These are phyloP conservation scores for Smittia aterrima DNA, from an alignment of 2,888 invertebrate species.

Conservation along the genomic window DNA sequence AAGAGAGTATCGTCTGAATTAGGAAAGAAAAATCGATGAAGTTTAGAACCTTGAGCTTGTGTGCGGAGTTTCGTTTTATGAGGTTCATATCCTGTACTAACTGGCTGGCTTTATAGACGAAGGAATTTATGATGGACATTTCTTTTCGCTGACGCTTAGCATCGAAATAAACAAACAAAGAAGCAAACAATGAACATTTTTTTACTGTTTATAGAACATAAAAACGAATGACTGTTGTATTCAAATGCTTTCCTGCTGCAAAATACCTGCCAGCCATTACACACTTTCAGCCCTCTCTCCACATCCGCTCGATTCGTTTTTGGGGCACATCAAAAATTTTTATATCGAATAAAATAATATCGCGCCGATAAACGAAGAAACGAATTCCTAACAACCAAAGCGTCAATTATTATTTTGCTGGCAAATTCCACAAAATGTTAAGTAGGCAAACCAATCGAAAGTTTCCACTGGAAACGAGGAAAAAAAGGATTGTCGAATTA, in stretches of 20 bases:
- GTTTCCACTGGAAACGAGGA: too few species aligned
- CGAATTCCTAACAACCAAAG: conserved; percentile 7
- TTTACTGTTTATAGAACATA: conserved; percentile 35
- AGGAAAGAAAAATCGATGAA: conserved; percentile 35
- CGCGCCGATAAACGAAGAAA: conserved; percentile 3
- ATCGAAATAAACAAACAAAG: conserved; percentile 40
- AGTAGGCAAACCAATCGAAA: too few species aligned
- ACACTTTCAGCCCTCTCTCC: neutral
- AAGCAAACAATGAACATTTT: conserved; percentile 39
- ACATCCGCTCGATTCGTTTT: neutral
- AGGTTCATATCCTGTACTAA: conserved; percentile 40
- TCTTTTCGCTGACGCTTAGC: conserved; percentile 34
- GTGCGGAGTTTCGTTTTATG: conserved; percentile 37
- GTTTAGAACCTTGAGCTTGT: conserved; percentile 38
- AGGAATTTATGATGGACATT: conserved; percentile 39
- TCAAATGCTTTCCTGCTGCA: conserved; percentile 26
- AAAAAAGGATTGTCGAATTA: neutral
- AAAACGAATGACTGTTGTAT: conserved; percentile 15
- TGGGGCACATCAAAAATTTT: neutral
- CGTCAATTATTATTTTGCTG: conserved; percentile 7
- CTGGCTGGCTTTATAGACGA: conserved; percentile 16
- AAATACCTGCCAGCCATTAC: neutral
- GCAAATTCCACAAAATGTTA: neutral
- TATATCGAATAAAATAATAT: neutral
- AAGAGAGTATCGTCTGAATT: neutral